Evolutionary conservation across 1,140 invertebrate genomes (phyloP), one percentile per base, ranked within the genome.

Genomic region (Tetramorium simillimum): DNA sequence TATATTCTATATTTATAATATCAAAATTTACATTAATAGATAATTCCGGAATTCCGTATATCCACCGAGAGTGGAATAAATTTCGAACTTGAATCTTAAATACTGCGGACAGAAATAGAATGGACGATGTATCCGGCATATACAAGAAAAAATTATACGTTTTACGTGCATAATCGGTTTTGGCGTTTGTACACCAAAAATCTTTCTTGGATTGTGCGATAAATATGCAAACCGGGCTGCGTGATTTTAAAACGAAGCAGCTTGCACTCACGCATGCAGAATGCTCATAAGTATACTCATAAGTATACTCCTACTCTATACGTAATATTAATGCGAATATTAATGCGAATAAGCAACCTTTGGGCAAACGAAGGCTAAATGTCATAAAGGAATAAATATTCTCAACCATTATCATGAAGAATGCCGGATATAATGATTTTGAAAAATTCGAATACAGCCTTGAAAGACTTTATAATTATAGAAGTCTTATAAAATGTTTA

Each of bases 231-330:
- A 43, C 21, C 37, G 33, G 18, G 3, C 33, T 16, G 58, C 40
- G 40, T 78, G 76, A 78, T 78, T 24, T 49, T 24, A 78, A 78
- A 18, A 28, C 56, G 43, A 65, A 65, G 3, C 58, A n/a, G 40
- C 58, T 69, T 49, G 58, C 43, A 78, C 2, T 65, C 58, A 49
- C 12, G 24, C 58, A 46, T 65, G 40, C 40, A 9, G 43, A 63
- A 63, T 69, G n/a, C 43, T 46, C 21, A 24, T 37, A 72, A 58
- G 16, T 62, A 24, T 16, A n/a, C n/a, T n/a, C n/a, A n/a, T n/a
- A n/a, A n/a, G n/a, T n/a, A 65, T 21, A 65, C 18, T 16, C 28
- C 21, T 28, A 43, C 16, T 4, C 28, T 77, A 62, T 33, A 10
- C 21, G 33, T 1, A 58, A 33, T 0, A 60, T 75, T 75, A 58